Percentiles rank a stretch among this genome's conserved stretches.
These are phyloP conservation scores for Hypotaenidia philippensis DNA, from an alignment of 2,797 vertebrate species.

Conservation along the genomic window DNA sequence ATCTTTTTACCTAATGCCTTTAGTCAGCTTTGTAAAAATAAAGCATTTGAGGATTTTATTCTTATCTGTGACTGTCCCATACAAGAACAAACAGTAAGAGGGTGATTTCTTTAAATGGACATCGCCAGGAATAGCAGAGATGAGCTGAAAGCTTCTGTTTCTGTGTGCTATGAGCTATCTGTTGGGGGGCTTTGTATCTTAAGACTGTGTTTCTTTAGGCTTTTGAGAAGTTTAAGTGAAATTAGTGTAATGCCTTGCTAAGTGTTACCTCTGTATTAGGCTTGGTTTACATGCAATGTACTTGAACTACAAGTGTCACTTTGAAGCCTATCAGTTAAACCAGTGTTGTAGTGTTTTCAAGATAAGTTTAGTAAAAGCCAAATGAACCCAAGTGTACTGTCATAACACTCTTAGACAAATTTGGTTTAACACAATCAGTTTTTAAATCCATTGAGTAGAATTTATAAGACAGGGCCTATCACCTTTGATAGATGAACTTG, in stretches of 20 bases:
- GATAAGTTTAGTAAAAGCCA: background rate
- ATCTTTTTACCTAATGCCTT: background rate
- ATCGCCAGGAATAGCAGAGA: background rate
- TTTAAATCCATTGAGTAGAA: background rate
- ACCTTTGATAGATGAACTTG: constrained; percentile 17
- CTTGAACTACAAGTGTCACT: background rate
- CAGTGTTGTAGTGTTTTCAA: background rate
- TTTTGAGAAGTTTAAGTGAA: background rate
- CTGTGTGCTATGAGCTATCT: background rate
- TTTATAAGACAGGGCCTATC: constrained; percentile 24
- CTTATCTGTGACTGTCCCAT: background rate
- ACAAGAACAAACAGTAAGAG: background rate
- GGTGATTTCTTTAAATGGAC: background rate
- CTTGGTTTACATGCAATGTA: background rate
- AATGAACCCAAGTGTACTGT: background rate
- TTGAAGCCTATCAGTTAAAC: background rate
- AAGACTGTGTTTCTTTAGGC: background rate
- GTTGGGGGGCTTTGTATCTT: background rate
- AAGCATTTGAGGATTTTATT: background rate
- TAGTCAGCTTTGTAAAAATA: background rate
- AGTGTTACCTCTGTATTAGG: background rate
- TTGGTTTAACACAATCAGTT: background rate
- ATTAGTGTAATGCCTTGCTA: background rate
- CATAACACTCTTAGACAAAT: background rate
- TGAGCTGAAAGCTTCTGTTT: background rate